phyloP scores from a whole-genome alignment of 2,113 vertebrate species.

The Thunnus thynnus region DNA sequence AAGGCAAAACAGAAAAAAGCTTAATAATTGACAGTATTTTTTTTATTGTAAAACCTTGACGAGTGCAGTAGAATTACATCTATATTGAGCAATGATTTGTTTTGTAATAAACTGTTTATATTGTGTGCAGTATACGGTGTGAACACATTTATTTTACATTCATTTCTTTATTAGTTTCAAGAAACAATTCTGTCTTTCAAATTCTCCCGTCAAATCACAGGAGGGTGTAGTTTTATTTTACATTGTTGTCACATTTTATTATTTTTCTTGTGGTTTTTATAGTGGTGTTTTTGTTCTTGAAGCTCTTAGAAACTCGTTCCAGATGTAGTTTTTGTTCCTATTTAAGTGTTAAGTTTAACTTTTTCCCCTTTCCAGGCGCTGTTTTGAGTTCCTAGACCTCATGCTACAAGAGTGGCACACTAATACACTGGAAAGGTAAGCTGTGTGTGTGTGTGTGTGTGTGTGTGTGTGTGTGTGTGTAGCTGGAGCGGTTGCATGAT shows the following conservation, averaged over 20 bases:
- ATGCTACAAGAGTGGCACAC: constrained; percentile 98
- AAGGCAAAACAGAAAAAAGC: too few species aligned
- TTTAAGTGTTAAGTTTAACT: not conserved
- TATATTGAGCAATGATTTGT: not conserved
- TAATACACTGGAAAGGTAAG: constrained; percentile 95
- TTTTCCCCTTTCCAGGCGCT: constrained; percentile 85
- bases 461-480: not conserved
- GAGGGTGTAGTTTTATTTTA: not conserved
- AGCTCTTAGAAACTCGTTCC: not conserved
- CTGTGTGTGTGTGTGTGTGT: not conserved
- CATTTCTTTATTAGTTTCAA: not conserved
- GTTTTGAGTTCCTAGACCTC: constrained; percentile 97
- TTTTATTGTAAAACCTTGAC: not conserved
- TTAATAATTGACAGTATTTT: not conserved
- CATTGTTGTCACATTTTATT: not conserved
- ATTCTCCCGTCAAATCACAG: too few species aligned
- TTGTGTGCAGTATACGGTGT: too few species aligned
- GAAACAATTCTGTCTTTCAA: not conserved
- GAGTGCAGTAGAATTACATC: too few species aligned
- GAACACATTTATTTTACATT: not conserved
- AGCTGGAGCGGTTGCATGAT: not conserved
- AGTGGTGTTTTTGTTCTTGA: not conserved
- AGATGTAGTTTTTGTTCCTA: not conserved
- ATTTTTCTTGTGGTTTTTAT: not conserved
- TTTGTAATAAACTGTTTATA: too few species aligned